phyloP scores from a whole-genome alignment of 2,797 vertebrate species.

The Meriones psammophilus region DNA sequence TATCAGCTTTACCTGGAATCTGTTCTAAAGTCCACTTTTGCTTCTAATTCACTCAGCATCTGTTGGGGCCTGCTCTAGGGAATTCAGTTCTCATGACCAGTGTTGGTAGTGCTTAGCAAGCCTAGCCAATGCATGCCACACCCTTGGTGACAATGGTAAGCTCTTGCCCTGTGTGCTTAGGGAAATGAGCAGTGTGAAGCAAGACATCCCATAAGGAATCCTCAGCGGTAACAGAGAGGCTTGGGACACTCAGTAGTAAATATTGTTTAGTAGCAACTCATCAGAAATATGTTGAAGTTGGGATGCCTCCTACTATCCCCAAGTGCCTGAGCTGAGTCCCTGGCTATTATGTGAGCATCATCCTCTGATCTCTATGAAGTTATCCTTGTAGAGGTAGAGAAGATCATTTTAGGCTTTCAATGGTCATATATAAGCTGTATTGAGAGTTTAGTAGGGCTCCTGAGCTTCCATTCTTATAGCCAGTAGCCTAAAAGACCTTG shows the following conservation, averaged over 20 bases:
- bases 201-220: background rate
- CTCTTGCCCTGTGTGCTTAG: background rate
- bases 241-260: background rate
- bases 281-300: background rate
- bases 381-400: background rate
- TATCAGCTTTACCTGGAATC: conserved; percentile 76
- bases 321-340: background rate
- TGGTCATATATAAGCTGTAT: background rate
- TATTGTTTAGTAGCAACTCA: background rate
- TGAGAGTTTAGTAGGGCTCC: background rate
- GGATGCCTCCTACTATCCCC: background rate
- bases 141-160: background rate
- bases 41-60: conserved; percentile 47
- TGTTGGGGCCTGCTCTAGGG: conserved; percentile 24
- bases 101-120: background rate
- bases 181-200: background rate
- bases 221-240: background rate
- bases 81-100: background rate
- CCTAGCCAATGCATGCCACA: background rate
- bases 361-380: background rate
- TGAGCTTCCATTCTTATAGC: background rate
- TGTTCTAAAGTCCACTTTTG: conserved; percentile 47
- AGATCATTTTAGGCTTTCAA: background rate
- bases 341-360: background rate
- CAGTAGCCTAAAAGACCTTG: background rate